Conservation (phyloP, 2,113 vertebrate species). For the Mirounga angustirostris region DNA sequence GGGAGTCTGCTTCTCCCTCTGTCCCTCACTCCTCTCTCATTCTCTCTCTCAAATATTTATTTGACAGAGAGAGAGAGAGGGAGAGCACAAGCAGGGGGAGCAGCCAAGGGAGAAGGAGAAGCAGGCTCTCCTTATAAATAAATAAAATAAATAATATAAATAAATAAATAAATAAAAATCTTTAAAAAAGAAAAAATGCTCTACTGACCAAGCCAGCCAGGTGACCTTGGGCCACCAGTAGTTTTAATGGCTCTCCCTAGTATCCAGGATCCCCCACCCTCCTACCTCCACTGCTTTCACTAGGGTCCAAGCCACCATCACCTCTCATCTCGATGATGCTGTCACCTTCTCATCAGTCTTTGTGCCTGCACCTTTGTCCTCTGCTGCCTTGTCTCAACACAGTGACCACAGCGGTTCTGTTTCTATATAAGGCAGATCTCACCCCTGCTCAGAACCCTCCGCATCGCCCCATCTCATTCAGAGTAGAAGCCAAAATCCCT, state of each 20-base stretch:
- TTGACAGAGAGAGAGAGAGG: too few species aligned
- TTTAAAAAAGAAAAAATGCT: too few species aligned
- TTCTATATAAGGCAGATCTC: neutral
- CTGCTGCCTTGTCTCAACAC: neutral
- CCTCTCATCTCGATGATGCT: neutral
- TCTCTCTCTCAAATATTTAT: too few species aligned
- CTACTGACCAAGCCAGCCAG: neutral
- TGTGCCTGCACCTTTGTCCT: neutral
- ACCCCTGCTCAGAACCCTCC: neutral
- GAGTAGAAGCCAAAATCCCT: neutral
- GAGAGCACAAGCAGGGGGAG: too few species aligned
- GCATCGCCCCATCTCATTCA: neutral
- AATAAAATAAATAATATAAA: too few species aligned
- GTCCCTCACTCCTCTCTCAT: too few species aligned
- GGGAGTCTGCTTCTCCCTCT: too few species aligned
- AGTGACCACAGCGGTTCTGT: neutral
- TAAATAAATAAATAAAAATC: too few species aligned
- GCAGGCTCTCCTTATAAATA: too few species aligned
- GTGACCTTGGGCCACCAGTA: neutral
- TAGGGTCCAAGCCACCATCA: neutral
- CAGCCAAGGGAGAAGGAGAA: too few species aligned
- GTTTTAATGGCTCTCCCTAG: neutral
- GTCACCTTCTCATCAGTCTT: neutral
- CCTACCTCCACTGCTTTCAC: neutral
- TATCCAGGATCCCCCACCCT: neutral